phyloP scores from a whole-genome alignment of 2,888 invertebrate genomes.

The Polylopha cassiicola region DNA sequence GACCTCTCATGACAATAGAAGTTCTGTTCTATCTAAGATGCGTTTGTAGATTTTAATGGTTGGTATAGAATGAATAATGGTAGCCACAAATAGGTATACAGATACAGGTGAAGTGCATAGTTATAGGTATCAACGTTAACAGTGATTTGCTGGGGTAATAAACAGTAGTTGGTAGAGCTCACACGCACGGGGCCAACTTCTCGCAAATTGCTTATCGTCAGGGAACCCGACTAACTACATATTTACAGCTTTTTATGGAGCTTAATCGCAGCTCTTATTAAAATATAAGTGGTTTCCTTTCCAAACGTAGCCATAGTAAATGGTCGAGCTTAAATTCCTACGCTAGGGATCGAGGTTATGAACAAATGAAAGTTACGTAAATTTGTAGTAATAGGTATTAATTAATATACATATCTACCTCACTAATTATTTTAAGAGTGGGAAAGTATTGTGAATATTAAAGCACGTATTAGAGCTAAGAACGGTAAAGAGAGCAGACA shows the following conservation, averaged over 20 bases:
- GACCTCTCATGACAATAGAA: not conserved
- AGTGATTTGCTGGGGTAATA: conserved; percentile 21
- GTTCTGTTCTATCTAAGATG: not conserved
- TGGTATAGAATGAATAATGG: too few relatives aligned
- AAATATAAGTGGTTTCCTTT: conserved; percentile 70
- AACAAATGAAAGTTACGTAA: conserved; percentile 16
- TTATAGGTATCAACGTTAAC: conserved; percentile 10
- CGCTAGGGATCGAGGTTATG: conserved; percentile 27
- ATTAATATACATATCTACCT: not conserved
- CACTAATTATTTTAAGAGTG: conserved; percentile 4
- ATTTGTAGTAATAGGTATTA: not conserved
- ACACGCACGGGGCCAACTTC: conserved; percentile 21
- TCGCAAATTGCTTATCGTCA: conserved; percentile 39
- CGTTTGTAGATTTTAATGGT: too few relatives aligned
- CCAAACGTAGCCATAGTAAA: conserved; percentile 50
- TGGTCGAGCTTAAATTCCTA: conserved; percentile 41
- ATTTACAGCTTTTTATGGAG: conserved; percentile 69
- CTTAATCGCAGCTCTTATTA: conserved; percentile 74
- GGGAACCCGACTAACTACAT: conserved; percentile 65
- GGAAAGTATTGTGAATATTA: too few relatives aligned
- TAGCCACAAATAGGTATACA: too few relatives aligned
- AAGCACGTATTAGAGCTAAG: too few relatives aligned
- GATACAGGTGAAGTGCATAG: not conserved
- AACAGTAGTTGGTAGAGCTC: conserved; percentile 15
- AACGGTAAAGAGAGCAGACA: too few relatives aligned